Base-by-base conservation (phyloP, 2,888 invertebrate genomes). In the Hydriomena furcata region DNA sequence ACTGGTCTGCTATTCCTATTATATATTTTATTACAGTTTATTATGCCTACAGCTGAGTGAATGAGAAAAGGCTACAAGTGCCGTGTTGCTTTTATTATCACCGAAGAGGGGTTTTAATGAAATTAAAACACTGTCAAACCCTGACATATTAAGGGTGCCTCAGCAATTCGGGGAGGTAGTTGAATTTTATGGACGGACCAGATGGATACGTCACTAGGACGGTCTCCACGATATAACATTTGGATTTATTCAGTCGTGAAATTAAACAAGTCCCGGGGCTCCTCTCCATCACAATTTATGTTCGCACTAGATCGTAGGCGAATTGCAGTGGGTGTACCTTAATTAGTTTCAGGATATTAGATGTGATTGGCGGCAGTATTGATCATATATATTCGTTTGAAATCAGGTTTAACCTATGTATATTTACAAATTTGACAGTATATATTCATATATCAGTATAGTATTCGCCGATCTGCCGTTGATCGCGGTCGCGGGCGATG, bases 181-280 rank as follows among this genome's bases (percentile, higher is more conserved):
- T 68, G 65, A 79, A 76, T 81, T 84, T 84, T 84, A 84, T 81
- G 73, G 76, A 69, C 63, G 73, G 77, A 71, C 68, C 79, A 75
- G 74, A 76, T 73, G 78, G 68, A 73, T 73, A 72, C 68, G 78
- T 74, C 76, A 76, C 58, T 66, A 62, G 67, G 58, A 59, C 68
- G 65, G 65, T 71, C 79, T 76, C 78, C 60, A 65, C 69, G 76
- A 79, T 79, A 82, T 79, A 82, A 80, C 88, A 85, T 88, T 86
- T 80, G 84, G 82, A 86, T 87, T 88, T 86, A 88, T 88, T 84
- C 86, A 86, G 80, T 80, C 88, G 86, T 89, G 88, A 89, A 88
- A 89, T 86, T 84, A 88, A 87, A 86, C 85, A 86, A 83, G 82
- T 79, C 83, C 81, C 82, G 62, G 60, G 68, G 82, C 82, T 73